Conservation (phyloP, 2,797 vertebrate genomes). For the Squalus acanthias region DNA sequence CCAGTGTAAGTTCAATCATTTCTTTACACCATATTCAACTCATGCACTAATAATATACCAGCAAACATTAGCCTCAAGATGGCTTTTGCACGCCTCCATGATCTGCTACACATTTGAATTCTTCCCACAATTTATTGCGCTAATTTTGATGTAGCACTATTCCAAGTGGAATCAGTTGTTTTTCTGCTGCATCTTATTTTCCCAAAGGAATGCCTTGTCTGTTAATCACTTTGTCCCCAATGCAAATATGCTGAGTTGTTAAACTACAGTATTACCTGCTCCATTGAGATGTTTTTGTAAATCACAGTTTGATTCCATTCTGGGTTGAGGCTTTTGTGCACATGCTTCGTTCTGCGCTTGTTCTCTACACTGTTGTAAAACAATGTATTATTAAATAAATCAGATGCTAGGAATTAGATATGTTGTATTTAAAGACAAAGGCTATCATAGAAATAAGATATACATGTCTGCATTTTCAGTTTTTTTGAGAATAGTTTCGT, state of each 20-base stretch:
- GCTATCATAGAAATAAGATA: not conserved
- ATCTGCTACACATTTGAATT: not conserved
- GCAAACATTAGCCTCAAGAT: not conserved
- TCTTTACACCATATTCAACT: not conserved
- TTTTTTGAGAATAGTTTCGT: not conserved
- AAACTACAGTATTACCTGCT: conserved; percentile 70
- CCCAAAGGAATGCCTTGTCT: not conserved
- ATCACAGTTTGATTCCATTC: conserved; percentile 99
- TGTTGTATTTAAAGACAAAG: not conserved
- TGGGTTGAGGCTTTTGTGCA: conserved; percentile 92
- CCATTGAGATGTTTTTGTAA: conserved; percentile 95
- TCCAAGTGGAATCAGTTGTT: not conserved
- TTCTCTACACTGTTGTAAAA: conserved; percentile 71
- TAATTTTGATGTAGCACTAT: not conserved
- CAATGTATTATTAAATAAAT: not conserved
- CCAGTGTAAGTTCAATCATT: not conserved
- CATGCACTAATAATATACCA: not conserved
- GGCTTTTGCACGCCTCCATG: not conserved
- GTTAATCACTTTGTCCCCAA: not conserved
- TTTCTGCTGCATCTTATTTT: not conserved
- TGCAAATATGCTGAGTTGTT: not conserved
- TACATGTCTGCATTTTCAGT: not conserved
- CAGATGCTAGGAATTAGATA: not conserved
- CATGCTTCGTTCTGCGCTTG: conserved; percentile 88
- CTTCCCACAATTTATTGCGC: not conserved